Conservation (phyloP, 2,888 invertebrate species). For the Melanchra persicariae region DNA sequence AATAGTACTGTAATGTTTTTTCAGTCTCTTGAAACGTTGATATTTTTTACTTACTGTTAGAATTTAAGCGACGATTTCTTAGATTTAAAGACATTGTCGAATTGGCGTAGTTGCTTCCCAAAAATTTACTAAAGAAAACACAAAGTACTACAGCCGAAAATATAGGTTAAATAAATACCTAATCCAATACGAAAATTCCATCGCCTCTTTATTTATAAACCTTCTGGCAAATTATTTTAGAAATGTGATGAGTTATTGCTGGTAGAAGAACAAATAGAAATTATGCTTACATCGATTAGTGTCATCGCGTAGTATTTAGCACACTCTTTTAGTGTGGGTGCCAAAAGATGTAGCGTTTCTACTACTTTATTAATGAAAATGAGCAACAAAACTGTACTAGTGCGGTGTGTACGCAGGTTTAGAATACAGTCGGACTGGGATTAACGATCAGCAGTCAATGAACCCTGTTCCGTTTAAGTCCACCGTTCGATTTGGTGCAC, state of each 20-base stretch:
- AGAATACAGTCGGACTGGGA: constrained; percentile 52
- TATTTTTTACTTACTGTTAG: no score
- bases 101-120: no score
- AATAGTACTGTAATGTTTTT: no score
- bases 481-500: constrained; percentile 56
- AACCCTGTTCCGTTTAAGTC: constrained; percentile 71
- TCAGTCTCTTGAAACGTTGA: no score
- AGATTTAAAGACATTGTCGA: no score
- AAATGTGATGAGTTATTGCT: constrained; percentile 23
- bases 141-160: not conserved
- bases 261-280: constrained; percentile 35
- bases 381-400: constrained; percentile 19
- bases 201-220: constrained; percentile 4
- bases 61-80: no score
- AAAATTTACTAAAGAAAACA: no score
- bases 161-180: not conserved
- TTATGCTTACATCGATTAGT: constrained; percentile 48
- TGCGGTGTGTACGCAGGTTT: constrained; percentile 55
- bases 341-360: constrained; percentile 32
- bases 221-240: not conserved
- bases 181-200: not conserved
- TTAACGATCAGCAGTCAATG: constrained; percentile 70
- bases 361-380: constrained; percentile 27
- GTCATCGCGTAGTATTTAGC: constrained; percentile 37
- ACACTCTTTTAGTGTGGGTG: constrained; percentile 33